phyloP scores from a whole-genome alignment of 2,888 invertebrate species.

The Opisthograptis luteolata region DNA sequence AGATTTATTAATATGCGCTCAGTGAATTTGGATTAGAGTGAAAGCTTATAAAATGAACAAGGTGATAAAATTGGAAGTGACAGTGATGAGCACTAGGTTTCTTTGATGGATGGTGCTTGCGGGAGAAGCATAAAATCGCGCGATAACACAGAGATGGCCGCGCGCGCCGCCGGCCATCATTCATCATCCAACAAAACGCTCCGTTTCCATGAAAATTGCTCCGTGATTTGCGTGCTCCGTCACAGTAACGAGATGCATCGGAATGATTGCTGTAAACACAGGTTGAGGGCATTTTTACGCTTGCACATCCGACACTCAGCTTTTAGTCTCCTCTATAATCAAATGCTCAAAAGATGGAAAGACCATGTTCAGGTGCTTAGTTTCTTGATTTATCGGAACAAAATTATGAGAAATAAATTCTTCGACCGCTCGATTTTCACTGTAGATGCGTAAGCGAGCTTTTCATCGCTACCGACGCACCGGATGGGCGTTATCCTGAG shows the following conservation, averaged over 20 bases:
- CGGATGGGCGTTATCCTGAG: slow-evolving; percentile 64
- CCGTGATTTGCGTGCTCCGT: slow-evolving; percentile 55
- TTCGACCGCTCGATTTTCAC: slow-evolving; percentile 17
- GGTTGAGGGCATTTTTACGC: slow-evolving; percentile 37
- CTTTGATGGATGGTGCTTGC: slow-evolving; percentile 55
- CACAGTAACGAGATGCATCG: slow-evolving; percentile 46
- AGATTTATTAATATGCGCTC: slow-evolving; percentile 57
- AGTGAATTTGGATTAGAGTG: slow-evolving; percentile 46
- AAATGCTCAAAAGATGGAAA: slow-evolving; percentile 30
- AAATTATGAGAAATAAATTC: slow-evolving; percentile 28
- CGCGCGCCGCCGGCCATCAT: slow-evolving; percentile 48
- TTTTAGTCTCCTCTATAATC: slow-evolving; percentile 27
- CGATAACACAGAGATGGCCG: slow-evolving; percentile 56
- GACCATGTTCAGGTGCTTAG: slow-evolving; percentile 30
- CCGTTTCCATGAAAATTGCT: slow-evolving; percentile 59
- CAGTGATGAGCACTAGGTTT: slow-evolving; percentile 40
- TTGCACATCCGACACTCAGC: slow-evolving; percentile 27
- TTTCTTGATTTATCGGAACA: slow-evolving; percentile 22
- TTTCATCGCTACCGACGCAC: slow-evolving; percentile 46
- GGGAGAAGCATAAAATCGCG: slow-evolving; percentile 56
- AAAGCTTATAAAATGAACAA: slow-evolving; percentile 48
- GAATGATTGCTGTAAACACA: slow-evolving; percentile 44
- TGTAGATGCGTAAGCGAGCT: slow-evolving; percentile 42
- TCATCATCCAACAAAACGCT: slow-evolving; percentile 52
- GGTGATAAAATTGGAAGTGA: slow-evolving; percentile 50